These are phyloP conservation scores for Dunckerocampus dactyliophorus DNA, from an alignment of 2,113 vertebrate species.

Conservation along the genomic window DNA sequence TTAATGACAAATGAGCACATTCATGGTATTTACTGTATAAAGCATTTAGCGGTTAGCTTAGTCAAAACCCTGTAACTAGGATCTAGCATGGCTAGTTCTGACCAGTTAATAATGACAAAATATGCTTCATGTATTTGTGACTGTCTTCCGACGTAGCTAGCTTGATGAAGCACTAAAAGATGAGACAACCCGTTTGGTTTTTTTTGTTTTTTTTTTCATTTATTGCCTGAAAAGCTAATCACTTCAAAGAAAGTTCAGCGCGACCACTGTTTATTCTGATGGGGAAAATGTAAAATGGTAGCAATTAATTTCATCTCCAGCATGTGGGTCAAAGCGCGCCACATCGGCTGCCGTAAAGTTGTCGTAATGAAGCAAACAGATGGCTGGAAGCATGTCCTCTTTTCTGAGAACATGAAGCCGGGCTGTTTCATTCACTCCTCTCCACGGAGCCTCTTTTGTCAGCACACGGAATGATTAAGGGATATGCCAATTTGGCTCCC, in stretches of 20 bases:
- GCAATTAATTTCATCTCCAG: background rate
- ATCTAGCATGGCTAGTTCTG: background rate
- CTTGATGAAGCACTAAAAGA: background rate
- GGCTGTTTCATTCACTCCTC: slow-evolving; percentile 39
- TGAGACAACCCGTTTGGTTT: too few relatives aligned
- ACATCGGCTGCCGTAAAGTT: slow-evolving; percentile 8
- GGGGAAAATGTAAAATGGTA: background rate
- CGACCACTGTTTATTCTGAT: background rate
- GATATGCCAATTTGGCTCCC: slow-evolving; percentile 18
- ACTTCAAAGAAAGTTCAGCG: background rate
- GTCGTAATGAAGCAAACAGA: slow-evolving; percentile 30
- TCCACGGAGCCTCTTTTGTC: slow-evolving; percentile 25
- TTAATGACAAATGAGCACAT: too few relatives aligned
- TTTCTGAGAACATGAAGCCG: slow-evolving; percentile 37
- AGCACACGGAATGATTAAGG: slow-evolving; percentile 30
- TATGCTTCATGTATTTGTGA: background rate
- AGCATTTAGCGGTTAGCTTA: too few relatives aligned
- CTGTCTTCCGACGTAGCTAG: background rate
- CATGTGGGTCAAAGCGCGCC: slow-evolving; percentile 13
- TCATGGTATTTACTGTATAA: too few relatives aligned
- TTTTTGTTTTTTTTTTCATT: too few relatives aligned
- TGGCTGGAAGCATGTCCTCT: slow-evolving; percentile 26
- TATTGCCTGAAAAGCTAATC: background rate
- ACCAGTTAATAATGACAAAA: background rate
- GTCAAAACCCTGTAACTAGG: background rate